Evolutionary conservation across 1,140 invertebrate species (phyloP), one percentile per base, ranked within the genome.

Genomic region (Drosophila carrolli): DNA sequence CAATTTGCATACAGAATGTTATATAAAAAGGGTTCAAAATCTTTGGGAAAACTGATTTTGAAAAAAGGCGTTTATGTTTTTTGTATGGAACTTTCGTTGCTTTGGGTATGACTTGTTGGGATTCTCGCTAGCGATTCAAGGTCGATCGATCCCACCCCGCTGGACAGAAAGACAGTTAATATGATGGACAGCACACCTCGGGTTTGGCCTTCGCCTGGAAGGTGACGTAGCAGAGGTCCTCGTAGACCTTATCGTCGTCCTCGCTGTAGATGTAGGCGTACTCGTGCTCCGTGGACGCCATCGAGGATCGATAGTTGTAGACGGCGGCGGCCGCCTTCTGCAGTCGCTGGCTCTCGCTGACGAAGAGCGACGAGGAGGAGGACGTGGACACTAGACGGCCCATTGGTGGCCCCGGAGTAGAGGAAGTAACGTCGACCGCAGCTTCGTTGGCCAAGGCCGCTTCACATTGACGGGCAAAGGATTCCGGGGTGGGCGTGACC

Each of bases 141-240:
- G 9, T 13, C 14, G 41, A 43, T 38, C 13, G 4, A 27, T 32
- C 19, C 59, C 65, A 68, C 46, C 65, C 65, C 32, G 38, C 61
- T 29, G 65, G 32, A 58, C 51, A 70, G 44, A 48, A 37, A 57
- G 37, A 50, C 14, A 37, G 38, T 71, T 68, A 57, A 14, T 66
- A 79, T 41, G 35, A 63, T 55, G 53, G 47, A 51, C 63, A 55
- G 91, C 88, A 86, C 90, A 92, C 95, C 95, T 96, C 95, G 48
- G 94, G 93, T 91, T 90, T 89, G 14, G 92, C 88, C 60, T 93
- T 93, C 38, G 95, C 93, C 62, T 95, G 94, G 92, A 97, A 96
- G 73, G 96, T 97, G 72, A 97, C 95, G 92, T 97, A 97, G 94
- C 96, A 97, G 54, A 97, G 94, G 93, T 97, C 96, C 93, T 97